Base-by-base conservation (phyloP, 1,140 invertebrate genomes). In the Drosophila eugracilis region DNA sequence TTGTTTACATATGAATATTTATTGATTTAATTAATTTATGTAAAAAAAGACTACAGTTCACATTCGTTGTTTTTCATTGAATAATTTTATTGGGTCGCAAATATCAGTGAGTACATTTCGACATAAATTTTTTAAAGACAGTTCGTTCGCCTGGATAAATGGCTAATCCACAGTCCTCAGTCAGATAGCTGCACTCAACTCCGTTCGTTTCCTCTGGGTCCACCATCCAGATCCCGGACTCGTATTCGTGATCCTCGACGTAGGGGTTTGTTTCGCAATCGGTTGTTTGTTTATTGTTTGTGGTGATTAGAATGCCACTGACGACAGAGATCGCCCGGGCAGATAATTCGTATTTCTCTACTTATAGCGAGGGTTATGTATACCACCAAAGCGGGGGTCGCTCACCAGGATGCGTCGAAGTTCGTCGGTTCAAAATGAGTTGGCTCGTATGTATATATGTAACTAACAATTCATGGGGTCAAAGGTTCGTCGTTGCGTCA, bases 41-140 rank as follows among this genome's bases (percentile, higher is more conserved):
- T 41, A 45, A 12, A 24, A 70, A 70, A 69, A 69, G 39, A 69
- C 50, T 53, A 69, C 44, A 66, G 7, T 34, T 30, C 24, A 28
- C 17, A 4, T 50, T 63, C 30, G 44, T 49, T 48, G 36, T 34
- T 52, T 75, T 86, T 86, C 66, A 76, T 59, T 86, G 76, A 69
- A 85, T 86, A 81, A 57, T 72, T 85, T 85, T 86, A 85, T 86
- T 85, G 52, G 75, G 78, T 85, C 81, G 81, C 81, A 85, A 72
- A 85, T 85, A 86, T 85, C 83, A 86, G 60, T 85, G 80, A 85
- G 73, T 85, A 85, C 80, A 85, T 85, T 77, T 77, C 72, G 84
- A 79, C 71, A 86, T 75, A 78, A 73, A 70, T 86, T 72, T 19
- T 62, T 59, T 74, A 47, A 72, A 78, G 75, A 85, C 70, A 72